These are phyloP conservation scores for Argyrosomus regius DNA, from an alignment of 2,797 vertebrate genomes.

Conservation along the genomic window DNA sequence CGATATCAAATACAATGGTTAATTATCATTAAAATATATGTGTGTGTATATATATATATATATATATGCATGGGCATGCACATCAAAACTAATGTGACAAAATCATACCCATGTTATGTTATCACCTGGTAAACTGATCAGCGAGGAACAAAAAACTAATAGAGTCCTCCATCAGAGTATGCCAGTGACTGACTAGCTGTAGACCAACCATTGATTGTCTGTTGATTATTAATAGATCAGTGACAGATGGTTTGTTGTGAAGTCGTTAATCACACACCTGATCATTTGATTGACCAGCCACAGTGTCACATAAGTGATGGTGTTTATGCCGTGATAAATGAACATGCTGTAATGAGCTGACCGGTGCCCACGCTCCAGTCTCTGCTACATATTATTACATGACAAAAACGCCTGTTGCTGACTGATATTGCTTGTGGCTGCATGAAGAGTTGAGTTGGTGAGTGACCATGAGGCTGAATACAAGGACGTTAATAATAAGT, in stretches of 20 bases:
- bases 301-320: conserved; percentile 46
- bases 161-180: conserved; percentile 6
- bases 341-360: conserved; percentile 49
- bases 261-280: conserved; percentile 52
- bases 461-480: conserved; percentile 8
- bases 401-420: conserved; percentile 12
- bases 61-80: neutral
- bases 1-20: neutral
- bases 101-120: neutral
- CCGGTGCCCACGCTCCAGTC: neutral
- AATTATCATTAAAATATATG: neutral
- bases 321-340: conserved; percentile 57
- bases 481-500: conserved; percentile 22
- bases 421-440: conserved; percentile 14
- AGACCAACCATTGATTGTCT: conserved; percentile 44
- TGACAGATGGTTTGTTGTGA: conserved; percentile 59
- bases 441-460: neutral
- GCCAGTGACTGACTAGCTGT: conserved; percentile 38
- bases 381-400: conserved; percentile 32
- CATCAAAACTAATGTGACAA: neutral
- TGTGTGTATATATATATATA: too few species aligned
- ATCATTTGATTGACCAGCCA: conserved; percentile 51
- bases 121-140: conserved; percentile 8
- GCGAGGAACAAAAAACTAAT: neutral
- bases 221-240: conserved; percentile 62